Conservation (phyloP, 2,113 vertebrate species). For the Boulengeromyrus knoepffleri region DNA sequence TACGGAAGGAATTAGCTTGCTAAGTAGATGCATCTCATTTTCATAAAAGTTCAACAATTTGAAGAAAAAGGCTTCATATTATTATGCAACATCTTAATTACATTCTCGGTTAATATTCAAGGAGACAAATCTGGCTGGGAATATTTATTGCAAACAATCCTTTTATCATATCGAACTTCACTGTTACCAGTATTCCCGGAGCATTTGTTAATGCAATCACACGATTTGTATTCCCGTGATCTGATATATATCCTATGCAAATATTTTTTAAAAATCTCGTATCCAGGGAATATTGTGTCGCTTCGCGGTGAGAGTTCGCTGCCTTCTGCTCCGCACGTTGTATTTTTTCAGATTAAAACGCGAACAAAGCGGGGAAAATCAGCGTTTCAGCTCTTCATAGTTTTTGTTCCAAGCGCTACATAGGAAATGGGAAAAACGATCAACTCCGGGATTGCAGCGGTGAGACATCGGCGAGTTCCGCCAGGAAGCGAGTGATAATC, state of each 20-base stretch:
- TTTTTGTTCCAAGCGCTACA: neutral
- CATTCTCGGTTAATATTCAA: neutral
- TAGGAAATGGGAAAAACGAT: constrained; percentile 15
- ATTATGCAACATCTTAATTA: neutral
- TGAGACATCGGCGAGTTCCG: neutral
- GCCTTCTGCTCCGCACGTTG: neutral
- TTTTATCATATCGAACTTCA: neutral
- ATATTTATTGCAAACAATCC: neutral
- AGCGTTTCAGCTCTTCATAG: neutral
- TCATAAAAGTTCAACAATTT: neutral
- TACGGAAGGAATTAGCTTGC: neutral
- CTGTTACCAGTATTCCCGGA: neutral
- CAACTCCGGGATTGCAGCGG: constrained; percentile 8
- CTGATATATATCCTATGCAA: neutral
- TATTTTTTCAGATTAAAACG: neutral
- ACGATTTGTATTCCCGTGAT: neutral
- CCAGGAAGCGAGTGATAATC: constrained; percentile 9
- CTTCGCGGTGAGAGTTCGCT: neutral
- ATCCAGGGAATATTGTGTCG: neutral
- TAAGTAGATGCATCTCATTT: neutral
- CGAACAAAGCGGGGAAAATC: neutral
- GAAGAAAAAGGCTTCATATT: neutral
- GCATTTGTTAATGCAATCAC: neutral
- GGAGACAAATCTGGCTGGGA: neutral
- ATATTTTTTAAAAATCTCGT: neutral